Conservation (phyloP, 1,140 invertebrate species). For the Augochlora pura region DNA sequence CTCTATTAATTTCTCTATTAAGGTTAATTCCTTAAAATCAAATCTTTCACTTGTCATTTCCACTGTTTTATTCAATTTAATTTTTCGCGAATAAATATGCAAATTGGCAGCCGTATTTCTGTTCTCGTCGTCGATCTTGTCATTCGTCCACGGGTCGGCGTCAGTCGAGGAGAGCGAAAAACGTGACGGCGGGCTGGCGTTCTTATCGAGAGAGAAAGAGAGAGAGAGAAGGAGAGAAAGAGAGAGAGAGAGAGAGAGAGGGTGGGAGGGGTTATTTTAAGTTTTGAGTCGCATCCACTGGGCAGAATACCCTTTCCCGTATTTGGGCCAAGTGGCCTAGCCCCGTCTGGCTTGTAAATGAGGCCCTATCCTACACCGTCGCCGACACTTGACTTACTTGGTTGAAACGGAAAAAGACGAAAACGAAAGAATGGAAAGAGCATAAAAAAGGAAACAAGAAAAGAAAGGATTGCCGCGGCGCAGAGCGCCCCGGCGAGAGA, state of each 20-base stretch:
- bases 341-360: slow-evolving; percentile 74
- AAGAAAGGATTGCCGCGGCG: slow-evolving; percentile 43
- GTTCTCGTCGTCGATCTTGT: too few species aligned
- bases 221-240: too few species aligned
- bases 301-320: slow-evolving; percentile 51
- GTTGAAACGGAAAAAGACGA: slow-evolving; percentile 65
- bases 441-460: slow-evolving; percentile 40
- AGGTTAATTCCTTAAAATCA: too few species aligned
- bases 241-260: too few species aligned
- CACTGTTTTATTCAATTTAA: too few species aligned
- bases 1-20: too few species aligned
- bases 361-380: slow-evolving; percentile 68
- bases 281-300: slow-evolving; percentile 40
- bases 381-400: slow-evolving; percentile 75
- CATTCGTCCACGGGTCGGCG: not conserved
- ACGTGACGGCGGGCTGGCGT: not conserved
- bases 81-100: too few species aligned
- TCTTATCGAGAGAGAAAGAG: slow-evolving; percentile 31
- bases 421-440: slow-evolving; percentile 50
- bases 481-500: slow-evolving; percentile 4
- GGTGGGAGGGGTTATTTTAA: slow-evolving; percentile 37
- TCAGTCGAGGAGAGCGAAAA: not conserved
- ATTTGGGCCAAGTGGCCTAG: slow-evolving; percentile 75
- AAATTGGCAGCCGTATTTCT: too few species aligned
- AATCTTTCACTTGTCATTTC: too few species aligned